These are phyloP conservation scores for Teleopsis dalmanni DNA, from an alignment of 1,140 invertebrate species.

Conservation along the genomic window DNA sequence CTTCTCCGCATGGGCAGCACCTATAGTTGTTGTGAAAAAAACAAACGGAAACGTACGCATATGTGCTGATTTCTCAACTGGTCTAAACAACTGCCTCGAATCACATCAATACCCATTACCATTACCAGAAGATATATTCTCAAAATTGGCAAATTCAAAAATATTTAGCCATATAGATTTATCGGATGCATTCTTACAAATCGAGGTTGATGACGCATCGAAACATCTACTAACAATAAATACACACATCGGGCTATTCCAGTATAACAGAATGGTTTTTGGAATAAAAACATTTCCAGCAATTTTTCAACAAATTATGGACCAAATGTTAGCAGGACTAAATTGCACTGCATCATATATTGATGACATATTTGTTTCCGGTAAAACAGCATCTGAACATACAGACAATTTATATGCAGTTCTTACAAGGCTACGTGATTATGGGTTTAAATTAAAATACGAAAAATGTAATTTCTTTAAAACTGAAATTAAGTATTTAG, in stretches of 20 bases:
- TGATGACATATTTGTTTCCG: too few relatives aligned
- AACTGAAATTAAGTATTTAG: too few relatives aligned
- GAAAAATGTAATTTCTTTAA: too few relatives aligned
- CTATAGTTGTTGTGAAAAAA: conserved; percentile 39
- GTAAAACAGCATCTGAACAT: too few relatives aligned
- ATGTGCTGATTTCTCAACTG: conserved; percentile 21
- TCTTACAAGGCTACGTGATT: too few relatives aligned
- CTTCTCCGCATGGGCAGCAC: conserved; percentile 40
- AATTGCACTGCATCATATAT: too few relatives aligned
- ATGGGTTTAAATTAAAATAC: too few relatives aligned
- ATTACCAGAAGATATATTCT: conserved; percentile 7
- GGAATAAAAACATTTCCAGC: too few relatives aligned
- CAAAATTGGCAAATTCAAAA: conserved; percentile 1
- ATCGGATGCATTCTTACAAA: conserved; percentile 5
- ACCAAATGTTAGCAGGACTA: too few relatives aligned
- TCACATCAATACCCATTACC: conserved; percentile 13
- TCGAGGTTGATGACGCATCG: conserved; percentile 1
- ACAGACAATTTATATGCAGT: too few relatives aligned
- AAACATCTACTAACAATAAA: conserved; percentile 8
- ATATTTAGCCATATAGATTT: conserved; percentile 6
- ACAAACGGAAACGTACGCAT: conserved; percentile 24
- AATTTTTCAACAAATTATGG: too few relatives aligned
- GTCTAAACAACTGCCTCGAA: conserved; percentile 8
- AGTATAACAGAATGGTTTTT: too few relatives aligned
- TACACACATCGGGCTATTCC: conserved; percentile 9